Evolutionary conservation across 2,113 vertebrate genomes (phyloP), one percentile per base, ranked within the genome.

Genomic region (Colaptes auratus): DNA sequence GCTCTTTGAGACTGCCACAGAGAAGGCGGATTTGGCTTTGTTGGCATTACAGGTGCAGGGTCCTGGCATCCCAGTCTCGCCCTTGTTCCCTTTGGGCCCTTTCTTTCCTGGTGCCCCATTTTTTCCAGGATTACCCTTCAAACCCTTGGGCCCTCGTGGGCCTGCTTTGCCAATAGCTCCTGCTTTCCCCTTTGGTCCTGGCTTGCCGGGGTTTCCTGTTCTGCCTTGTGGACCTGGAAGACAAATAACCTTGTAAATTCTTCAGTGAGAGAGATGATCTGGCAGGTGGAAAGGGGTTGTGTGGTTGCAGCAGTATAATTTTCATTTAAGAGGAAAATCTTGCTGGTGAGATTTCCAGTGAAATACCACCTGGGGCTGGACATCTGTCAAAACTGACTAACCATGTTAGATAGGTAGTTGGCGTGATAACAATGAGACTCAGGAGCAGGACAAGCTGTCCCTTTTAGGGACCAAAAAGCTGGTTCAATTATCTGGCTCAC

Each of bases 1-100:
- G 95, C 99, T 99, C 96, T 98, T 98, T 42, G 99, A 99, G 90
- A 99, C 97, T 0, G 99, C 99, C 81, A 99, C 99, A 0, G 99
- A 99, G 96, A 99, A 99, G 61, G 99, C 99, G 0, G 99, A 99
- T 42, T 97, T 98, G 81, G 98, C 98, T 13, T 67, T 95, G n/a
- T 84, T 96, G 55, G 92, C 95, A 0, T 97, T 95, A 33, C 99
- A 99, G 89, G 97, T 98, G 92, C 99, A 99, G 82, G 98, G 98
- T 3, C 99, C 99, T 0, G 98, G 97, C 89, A 97, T 93, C 56
- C 99, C 99, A 0, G 92, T 76, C 11, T 98, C 97, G 0, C 99
- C 99, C 15, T 50, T 79, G 65, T 97, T 98, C 42, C 99, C 99
- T 35, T 93, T 86, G 36, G 98, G 98, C 18, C 99, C 99, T 85